Conservation (phyloP, 2,113 vertebrate genomes). For the Trachemys scripta region DNA sequence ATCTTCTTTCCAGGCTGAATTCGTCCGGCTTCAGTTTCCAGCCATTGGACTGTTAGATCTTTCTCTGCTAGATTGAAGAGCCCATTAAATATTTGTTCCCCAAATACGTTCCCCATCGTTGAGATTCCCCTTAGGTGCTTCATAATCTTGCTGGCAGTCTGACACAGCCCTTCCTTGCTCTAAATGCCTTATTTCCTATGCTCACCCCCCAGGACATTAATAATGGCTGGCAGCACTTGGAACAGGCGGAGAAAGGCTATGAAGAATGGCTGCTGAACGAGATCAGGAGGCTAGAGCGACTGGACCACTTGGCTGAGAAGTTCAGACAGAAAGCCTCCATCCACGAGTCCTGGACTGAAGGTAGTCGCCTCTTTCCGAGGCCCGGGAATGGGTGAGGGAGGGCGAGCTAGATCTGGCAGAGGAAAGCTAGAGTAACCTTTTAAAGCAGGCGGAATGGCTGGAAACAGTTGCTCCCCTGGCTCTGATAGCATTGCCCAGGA, state of each 20-base stretch:
- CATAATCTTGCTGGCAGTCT: accelerated
- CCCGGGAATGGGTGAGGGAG: background rate
- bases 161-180: background rate
- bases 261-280: conserved; percentile 96
- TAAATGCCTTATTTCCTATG: accelerated
- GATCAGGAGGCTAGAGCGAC: conserved; percentile 91
- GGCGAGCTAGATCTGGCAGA: background rate
- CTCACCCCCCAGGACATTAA: conserved; percentile 87
- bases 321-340: conserved; percentile 95
- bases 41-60: background rate
- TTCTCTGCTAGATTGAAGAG: background rate
- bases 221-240: conserved; percentile 90
- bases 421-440: background rate
- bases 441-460: background rate
- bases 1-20: too few relatives aligned
- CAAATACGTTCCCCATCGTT: too few relatives aligned
- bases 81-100: background rate
- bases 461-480: too few relatives aligned
- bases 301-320: conserved; percentile 94
- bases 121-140: background rate
- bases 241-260: conserved; percentile 94
- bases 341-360: conserved; percentile 93
- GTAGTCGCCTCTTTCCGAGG: conserved; percentile 39
- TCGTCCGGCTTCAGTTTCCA: background rate
- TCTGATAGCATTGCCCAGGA: background rate